Evolutionary conservation across 1,140 invertebrate species (phyloP).

Genomic region (Brachionus calyciflorus): DNA sequence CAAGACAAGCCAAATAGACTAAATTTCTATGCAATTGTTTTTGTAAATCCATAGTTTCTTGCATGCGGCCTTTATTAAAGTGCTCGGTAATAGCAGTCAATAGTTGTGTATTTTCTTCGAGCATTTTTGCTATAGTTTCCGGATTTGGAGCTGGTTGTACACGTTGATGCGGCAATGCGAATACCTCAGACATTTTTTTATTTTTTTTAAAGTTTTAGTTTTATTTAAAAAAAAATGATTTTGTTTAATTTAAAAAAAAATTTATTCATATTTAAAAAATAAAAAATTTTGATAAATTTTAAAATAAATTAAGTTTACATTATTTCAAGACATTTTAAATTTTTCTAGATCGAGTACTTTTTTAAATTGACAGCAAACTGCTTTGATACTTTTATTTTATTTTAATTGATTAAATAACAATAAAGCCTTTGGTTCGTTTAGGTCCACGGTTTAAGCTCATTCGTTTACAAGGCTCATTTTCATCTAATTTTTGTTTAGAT

Average conservation of each 20-base stretch:
- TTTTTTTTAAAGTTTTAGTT: background rate
- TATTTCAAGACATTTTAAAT: too few relatives aligned
- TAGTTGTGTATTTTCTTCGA: constrained; percentile 37
- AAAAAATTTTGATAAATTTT: too few relatives aligned
- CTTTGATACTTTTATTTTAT: too few relatives aligned
- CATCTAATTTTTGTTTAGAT: background rate
- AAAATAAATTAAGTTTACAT: too few relatives aligned
- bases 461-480: constrained; percentile 1
- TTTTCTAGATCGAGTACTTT: too few relatives aligned
- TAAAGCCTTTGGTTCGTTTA: background rate
- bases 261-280: too few relatives aligned
- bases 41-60: constrained; percentile 39
- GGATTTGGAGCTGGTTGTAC: constrained; percentile 23
- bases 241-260: too few relatives aligned
- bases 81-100: constrained; percentile 27
- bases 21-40: constrained; percentile 43
- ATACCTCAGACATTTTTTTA: constrained; percentile 42
- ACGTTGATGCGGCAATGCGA: constrained; percentile 41
- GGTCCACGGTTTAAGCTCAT: constrained; percentile 15
- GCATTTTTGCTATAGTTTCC: constrained; percentile 37
- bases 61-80: constrained; percentile 38
- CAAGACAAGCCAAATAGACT: constrained; percentile 36
- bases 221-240: too few relatives aligned
- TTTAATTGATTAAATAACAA: background rate
- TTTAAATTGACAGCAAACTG: too few relatives aligned